These are phyloP conservation scores for Salminus brasiliensis DNA, from an alignment of 2,113 vertebrate genomes.

Conservation along the genomic window DNA sequence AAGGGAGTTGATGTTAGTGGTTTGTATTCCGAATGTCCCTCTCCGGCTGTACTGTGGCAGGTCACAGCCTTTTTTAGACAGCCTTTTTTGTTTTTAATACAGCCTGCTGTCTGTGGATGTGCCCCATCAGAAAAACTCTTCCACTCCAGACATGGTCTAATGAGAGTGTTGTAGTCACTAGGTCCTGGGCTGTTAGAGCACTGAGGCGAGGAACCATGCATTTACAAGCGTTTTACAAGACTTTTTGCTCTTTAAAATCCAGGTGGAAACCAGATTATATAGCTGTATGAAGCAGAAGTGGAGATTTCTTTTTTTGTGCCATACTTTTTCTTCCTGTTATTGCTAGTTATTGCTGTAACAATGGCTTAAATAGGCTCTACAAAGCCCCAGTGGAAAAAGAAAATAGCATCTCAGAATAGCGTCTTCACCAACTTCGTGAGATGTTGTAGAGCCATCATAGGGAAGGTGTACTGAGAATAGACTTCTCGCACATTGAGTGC, in stretches of 20 bases:
- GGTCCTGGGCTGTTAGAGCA: neutral
- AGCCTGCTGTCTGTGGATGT: neutral
- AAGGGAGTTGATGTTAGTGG: neutral
- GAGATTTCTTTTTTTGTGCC: neutral
- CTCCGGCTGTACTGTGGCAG: neutral
- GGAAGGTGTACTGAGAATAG: too few species aligned
- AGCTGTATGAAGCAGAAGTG: neutral
- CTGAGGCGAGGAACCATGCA: neutral
- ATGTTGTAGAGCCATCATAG: too few species aligned
- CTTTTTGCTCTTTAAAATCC: neutral
- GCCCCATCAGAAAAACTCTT: neutral
- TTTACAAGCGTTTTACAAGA: slow-evolving; percentile 11
- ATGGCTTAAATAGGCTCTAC: too few species aligned
- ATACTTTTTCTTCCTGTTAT: neutral
- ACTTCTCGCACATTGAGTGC: too few species aligned
- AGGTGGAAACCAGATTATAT: neutral
- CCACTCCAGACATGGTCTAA: neutral
- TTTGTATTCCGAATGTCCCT: neutral
- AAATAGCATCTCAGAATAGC: too few species aligned
- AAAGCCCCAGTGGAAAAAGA: too few species aligned
- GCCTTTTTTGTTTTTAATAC: neutral
- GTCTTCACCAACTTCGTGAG: too few species aligned
- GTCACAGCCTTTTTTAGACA: neutral
- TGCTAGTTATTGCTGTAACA: too few species aligned
- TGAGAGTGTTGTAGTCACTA: neutral